Evolutionary conservation across 2,797 vertebrate genomes (phyloP).

Genomic region (Hephaestus fuliginosus): DNA sequence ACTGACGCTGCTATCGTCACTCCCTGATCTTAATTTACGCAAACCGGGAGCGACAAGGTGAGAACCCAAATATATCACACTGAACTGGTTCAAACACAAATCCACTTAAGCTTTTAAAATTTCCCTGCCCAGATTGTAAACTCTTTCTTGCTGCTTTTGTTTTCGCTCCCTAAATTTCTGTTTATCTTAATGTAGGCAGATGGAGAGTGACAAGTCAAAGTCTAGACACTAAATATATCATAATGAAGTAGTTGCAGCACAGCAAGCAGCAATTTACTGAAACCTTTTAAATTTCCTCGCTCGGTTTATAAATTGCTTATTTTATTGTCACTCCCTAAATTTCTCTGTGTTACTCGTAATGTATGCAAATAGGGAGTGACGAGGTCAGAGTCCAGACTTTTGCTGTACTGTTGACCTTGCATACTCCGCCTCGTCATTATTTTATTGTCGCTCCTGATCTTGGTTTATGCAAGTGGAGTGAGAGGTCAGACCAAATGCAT

Average conservation of each 20-base stretch:
- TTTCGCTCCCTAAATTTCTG: neutral
- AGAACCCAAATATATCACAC: neutral
- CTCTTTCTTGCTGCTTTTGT: neutral
- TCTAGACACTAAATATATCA: neutral
- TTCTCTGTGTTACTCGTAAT: too few relatives aligned
- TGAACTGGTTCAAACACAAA: neutral
- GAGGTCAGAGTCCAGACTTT: too few relatives aligned
- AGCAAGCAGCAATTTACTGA: too few relatives aligned
- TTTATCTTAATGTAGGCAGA: neutral
- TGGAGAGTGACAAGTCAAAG: neutral
- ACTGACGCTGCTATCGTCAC: neutral
- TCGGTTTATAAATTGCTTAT: neutral
- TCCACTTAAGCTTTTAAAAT: neutral
- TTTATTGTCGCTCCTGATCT: neutral
- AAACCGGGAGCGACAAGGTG: neutral
- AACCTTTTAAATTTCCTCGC: neutral
- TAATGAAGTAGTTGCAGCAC: neutral
- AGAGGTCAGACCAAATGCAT: neutral
- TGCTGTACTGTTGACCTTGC: neutral
- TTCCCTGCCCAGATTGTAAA: neutral
- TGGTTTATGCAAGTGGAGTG: neutral
- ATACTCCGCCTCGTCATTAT: neutral
- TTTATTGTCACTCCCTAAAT: neutral
- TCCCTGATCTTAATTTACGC: neutral
- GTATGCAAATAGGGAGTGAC: too few relatives aligned